Percentiles rank a stretch among this genome's conserved stretches.
These are phyloP conservation scores for Osedax frankpressi DNA, from an alignment of 2,888 invertebrate species.

Conservation along the genomic window DNA sequence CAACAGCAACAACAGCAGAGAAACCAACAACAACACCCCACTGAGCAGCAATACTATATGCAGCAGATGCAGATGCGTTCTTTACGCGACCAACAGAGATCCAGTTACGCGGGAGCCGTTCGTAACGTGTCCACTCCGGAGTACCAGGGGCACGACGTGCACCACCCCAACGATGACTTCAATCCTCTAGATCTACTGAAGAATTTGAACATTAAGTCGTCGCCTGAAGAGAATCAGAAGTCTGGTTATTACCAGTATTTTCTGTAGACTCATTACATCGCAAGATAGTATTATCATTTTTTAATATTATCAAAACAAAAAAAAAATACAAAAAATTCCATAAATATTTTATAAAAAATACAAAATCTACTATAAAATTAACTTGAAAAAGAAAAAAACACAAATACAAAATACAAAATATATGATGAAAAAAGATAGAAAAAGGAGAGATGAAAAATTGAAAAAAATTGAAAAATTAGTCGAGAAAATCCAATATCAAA, in stretches of 20 bases:
- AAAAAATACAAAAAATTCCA: neutral
- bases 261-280: neutral
- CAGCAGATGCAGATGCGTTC: neutral
- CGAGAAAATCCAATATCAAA: too few relatives aligned
- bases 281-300: too few relatives aligned
- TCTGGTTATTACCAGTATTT: conserved; percentile 7
- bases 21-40: neutral
- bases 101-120: conserved; percentile 23
- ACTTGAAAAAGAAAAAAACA: neutral
- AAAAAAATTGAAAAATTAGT: too few relatives aligned
- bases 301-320: neutral
- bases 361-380: too few relatives aligned
- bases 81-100: neutral
- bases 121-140: conserved; percentile 16
- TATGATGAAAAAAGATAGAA: neutral
- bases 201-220: conserved; percentile 35
- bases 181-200: conserved; percentile 38
- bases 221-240: conserved; percentile 17
- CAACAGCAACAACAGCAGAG: conserved; percentile 14
- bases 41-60: neutral
- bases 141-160: neutral
- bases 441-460: too few relatives aligned
- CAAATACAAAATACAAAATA: neutral
- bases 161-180: conserved; percentile 24
- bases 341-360: too few relatives aligned